phyloP scores from a whole-genome alignment of 23 tunicate genomes.

The Clavelina lepadiformis region DNA sequence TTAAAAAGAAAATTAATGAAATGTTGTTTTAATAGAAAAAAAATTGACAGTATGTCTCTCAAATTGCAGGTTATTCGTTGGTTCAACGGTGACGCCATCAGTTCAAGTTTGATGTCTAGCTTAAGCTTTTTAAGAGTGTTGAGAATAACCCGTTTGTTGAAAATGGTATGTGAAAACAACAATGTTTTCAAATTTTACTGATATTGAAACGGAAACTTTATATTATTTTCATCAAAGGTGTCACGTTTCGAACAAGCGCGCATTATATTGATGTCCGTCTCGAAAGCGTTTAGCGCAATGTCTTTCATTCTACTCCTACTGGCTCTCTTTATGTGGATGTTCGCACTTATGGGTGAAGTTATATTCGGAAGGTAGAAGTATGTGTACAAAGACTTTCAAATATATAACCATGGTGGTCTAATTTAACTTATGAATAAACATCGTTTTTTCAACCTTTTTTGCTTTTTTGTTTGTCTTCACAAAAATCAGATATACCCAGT shows the following conservation, averaged over 20 bases:
- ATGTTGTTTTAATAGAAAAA: not conserved
- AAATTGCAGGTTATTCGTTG: slow-evolving; percentile 38
- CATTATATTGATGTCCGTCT: slow-evolving; percentile 61
- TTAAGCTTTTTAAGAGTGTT: slow-evolving; percentile 62
- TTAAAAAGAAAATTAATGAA: no score
- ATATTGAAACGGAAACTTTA: not conserved
- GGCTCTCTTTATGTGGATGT: slow-evolving; percentile 88
- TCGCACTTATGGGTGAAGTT: slow-evolving; percentile 76
- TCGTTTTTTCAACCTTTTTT: no score
- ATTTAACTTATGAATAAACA: no score
- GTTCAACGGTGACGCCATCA: slow-evolving; percentile 32
- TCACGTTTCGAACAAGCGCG: slow-evolving; percentile 84
- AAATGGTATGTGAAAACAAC: slow-evolving; percentile 36
- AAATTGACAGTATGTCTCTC: no score
- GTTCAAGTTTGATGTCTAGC: slow-evolving; percentile 27
- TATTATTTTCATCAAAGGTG: slow-evolving; percentile 22
- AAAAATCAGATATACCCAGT: slow-evolving; percentile 52
- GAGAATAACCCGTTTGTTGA: slow-evolving; percentile 65
- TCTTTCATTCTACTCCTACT: slow-evolving; percentile 70
- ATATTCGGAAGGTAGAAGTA: slow-evolving; percentile 52
- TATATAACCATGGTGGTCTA: no score
- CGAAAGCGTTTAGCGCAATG: slow-evolving; percentile 94
- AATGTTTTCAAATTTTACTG: not conserved
- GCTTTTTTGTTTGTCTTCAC: no score
- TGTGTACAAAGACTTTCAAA: no score